Conservation (phyloP, 2,797 vertebrate genomes). For the Coracias cyanogaster region DNA sequence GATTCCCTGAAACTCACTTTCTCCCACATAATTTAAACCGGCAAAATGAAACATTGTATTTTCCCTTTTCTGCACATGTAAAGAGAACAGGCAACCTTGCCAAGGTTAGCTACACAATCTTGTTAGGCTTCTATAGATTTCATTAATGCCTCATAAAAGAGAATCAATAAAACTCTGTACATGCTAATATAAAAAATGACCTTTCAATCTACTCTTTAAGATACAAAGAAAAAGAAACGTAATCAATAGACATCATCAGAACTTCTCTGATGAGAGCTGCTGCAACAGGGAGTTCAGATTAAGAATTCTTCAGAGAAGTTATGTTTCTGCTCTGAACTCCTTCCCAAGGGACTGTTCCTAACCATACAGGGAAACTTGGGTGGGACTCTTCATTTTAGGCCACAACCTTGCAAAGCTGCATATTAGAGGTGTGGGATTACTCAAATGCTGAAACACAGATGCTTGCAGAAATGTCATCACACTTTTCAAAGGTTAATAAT, state of each 20-base stretch:
- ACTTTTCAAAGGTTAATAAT: neutral
- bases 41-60: neutral
- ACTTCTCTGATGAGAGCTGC: neutral
- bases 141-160: slow-evolving; percentile 63
- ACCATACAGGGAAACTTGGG: neutral
- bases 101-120: slow-evolving; percentile 59
- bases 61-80: neutral
- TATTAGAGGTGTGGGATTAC: neutral
- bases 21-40: neutral
- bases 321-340: neutral
- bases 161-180: slow-evolving; percentile 68
- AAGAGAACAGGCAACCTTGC: slow-evolving; percentile 1
- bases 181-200: slow-evolving; percentile 59
- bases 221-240: slow-evolving; percentile 31
- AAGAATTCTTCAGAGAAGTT: slow-evolving; percentile 3
- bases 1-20: neutral
- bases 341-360: neutral
- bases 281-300: neutral
- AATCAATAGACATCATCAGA: slow-evolving; percentile 55
- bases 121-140: slow-evolving; percentile 66
- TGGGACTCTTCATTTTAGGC: neutral
- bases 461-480: neutral
- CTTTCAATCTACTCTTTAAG: slow-evolving; percentile 60
- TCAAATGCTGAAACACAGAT: neutral
- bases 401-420: neutral